Base-by-base conservation (phyloP, 64 coral and sea anemone species). In the Montipora capricornis region DNA sequence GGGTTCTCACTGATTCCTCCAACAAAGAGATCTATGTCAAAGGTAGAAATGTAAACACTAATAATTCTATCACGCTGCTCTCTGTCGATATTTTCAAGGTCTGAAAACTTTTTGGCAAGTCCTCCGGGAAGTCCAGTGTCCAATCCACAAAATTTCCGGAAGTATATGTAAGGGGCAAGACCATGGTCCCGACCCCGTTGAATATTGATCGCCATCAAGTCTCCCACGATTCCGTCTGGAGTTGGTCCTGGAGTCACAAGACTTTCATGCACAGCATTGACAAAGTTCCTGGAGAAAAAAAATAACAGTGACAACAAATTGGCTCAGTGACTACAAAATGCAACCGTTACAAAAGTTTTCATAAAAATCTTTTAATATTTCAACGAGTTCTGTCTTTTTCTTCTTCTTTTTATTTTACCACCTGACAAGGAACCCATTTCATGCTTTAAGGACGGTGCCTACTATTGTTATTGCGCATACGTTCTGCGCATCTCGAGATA, bases 181-280 rank as follows among this genome's bases (percentile, higher is more conserved):
- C 94, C 94, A 29, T 89, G 94, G 0, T 95, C 94, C 14, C 94
- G 49, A 15, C 90, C 94, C 49, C 94, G 94, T 70, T 83, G 77
- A 22, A 95, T 95, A 51, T 95, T 95, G n/a, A 92, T 51, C 6
- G 94, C 83, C 9, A 87, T 45, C 6, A 95, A 50, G 53, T 95
- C 94, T 17, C 61, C 80, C 6, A 89, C 20, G 19, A 47, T 57
- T 6, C 80, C 80, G 16, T 82, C 52, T 37, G 37, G 37, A 0
- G 15, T 5, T 17, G 52, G 52, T 5, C 47, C 58, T 59, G 57
- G 58, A 37, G 64, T 10, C 15, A 92, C 55, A 3, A 95, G 69
- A 8, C 64, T 73, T 49, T 91, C 85, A 15, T 91, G 90, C 17
- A 95, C 45, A 50, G 84, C 89, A 61, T 92, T 88, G 0, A 66